Evolutionary conservation across 2,113 vertebrate genomes (phyloP).

Genomic region (Psittacara wagleri): DNA sequence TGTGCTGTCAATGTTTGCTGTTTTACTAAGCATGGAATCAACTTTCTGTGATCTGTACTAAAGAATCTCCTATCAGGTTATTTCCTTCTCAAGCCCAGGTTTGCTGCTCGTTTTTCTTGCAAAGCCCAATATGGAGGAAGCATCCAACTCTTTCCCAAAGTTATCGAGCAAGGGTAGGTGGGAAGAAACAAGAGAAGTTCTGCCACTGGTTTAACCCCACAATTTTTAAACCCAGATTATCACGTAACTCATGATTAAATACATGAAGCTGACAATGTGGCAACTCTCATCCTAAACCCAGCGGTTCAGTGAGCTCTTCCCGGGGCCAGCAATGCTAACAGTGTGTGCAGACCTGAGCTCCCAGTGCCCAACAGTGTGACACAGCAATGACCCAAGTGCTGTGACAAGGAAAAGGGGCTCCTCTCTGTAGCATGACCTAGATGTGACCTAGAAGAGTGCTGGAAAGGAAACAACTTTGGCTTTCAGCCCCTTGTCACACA

Average conservation of each 20-base stretch:
- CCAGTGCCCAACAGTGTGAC: neutral
- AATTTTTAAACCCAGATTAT: neutral
- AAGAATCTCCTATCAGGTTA: neutral
- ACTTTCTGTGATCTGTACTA: neutral
- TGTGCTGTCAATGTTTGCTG: rapidly evolving
- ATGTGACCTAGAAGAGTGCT: neutral
- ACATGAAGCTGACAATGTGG: neutral
- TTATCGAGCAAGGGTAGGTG: neutral
- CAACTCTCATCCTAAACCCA: neutral
- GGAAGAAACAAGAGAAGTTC: neutral
- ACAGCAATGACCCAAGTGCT: rapidly evolving
- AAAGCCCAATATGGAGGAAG: neutral
- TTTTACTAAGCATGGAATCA: neutral
- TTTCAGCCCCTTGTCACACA: neutral
- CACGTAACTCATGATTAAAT: neutral
- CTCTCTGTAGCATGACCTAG: rapidly evolving
- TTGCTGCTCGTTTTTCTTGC: neutral
- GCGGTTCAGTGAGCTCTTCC: neutral
- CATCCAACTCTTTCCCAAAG: neutral
- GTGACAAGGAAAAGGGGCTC: neutral
- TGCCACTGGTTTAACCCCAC: neutral
- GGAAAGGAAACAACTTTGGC: neutral
- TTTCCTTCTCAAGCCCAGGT: neutral
- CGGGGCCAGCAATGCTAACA: rapidly evolving
- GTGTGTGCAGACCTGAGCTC: rapidly evolving